Evolutionary conservation across 1,140 invertebrate genomes (phyloP), one percentile per base, ranked within the genome.

Genomic region (Solenopsis fugax): DNA sequence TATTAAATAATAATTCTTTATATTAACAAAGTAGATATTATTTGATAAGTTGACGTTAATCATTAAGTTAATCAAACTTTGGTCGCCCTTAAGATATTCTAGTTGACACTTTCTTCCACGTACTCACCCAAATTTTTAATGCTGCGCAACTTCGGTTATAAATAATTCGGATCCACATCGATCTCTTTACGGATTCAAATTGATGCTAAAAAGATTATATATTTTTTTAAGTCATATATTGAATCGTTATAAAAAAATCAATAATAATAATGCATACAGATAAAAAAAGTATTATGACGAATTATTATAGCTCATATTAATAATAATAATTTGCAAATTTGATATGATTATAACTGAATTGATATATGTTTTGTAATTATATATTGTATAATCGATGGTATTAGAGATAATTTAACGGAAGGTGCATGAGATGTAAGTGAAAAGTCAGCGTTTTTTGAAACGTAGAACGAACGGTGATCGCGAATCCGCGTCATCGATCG

Each of bases 401-500:
- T 21, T 12, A 13, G 7, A 41, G 16, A 13, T 60, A 9, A 60
- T 7, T 48, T 24, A 37, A 80, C 4, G 7, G 41, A 41, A 41
- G 41, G 41, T 41, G 7, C 7, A 41, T 3, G 2, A 6, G n/a
- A 29, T 13, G 21, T 12, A 41, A 56, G 9, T 3, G 16, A 24
- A 67, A 78, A 80, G 45, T 80, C 76, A 45, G n/a, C 60, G n/a
- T 52, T 48, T 29, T 71, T 56, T 64, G 16, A 86, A 65, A 76
- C 41, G 65, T 56, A 77, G 45, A 37, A 58, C 64, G 60, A 64
- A 82, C 45, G 48, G 37, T 45, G 50, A 58, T 67, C 58, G 12
- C 71, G 82, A 87, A 87, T 76, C 73, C 76, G 34, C 62, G 87
- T 89, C 88, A 72, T 62, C 80, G 64, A 88, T 89, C 86, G 84